phyloP scores from a whole-genome alignment of 2,797 vertebrate genomes.

The Poecilia wingei region DNA sequence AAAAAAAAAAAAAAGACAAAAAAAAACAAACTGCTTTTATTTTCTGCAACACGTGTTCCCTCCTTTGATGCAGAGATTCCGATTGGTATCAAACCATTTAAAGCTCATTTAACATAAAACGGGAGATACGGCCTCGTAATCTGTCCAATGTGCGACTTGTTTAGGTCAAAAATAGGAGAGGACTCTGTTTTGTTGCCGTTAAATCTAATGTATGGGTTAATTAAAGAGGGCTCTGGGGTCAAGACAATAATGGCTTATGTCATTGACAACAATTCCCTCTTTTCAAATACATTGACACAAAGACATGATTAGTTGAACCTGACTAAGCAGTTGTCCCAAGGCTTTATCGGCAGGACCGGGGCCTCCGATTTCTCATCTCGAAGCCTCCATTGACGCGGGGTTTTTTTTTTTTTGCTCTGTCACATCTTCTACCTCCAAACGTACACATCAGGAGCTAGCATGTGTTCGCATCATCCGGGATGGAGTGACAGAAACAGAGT shows the following conservation, averaged over 20 bases:
- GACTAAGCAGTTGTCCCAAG: conserved; percentile 84
- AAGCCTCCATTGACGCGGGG: conserved; percentile 33
- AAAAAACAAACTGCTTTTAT: conserved; percentile 21
- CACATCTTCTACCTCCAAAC: conserved; percentile 46
- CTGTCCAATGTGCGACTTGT: conserved; percentile 43
- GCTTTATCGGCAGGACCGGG: conserved; percentile 80
- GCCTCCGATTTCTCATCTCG: conserved; percentile 58
- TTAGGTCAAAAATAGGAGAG: conserved; percentile 23
- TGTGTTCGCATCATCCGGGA: conserved; percentile 23
- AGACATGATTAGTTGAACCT: conserved; percentile 89
- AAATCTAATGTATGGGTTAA: conserved; percentile 81
- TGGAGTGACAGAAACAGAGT: neutral
- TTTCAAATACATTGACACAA: conserved; percentile 86
- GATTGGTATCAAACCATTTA: conserved; percentile 55
- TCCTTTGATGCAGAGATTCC: conserved; percentile 57
- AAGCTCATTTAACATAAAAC: conserved; percentile 50
- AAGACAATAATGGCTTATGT: conserved; percentile 85
- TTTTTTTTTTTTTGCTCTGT: conserved; percentile 18
- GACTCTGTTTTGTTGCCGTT: conserved; percentile 63
- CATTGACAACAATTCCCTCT: conserved; percentile 83
- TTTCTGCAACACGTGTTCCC: conserved; percentile 53
- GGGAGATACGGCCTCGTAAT: conserved; percentile 32
- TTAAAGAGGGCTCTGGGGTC: conserved; percentile 84
- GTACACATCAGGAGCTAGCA: conserved; percentile 4
- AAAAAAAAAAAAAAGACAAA: neutral